Conservation (phyloP, 2,113 vertebrate species). For the Protobothrops flavoviridis region DNA sequence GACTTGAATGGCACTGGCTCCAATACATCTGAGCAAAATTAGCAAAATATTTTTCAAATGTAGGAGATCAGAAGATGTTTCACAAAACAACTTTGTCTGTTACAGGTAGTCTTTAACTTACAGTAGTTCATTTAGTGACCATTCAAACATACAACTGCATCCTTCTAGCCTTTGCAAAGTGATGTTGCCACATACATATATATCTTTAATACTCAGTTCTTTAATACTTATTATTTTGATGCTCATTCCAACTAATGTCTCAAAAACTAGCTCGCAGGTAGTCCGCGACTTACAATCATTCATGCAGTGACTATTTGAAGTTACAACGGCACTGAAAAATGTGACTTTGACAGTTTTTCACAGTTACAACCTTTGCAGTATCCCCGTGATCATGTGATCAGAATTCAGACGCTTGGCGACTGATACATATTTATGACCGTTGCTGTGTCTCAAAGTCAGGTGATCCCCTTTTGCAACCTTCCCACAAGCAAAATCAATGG, state of each 20-base stretch:
- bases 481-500: not conserved
- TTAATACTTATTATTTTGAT: not conserved
- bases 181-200: not conserved
- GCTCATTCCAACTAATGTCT: not conserved
- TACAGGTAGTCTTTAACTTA: not conserved
- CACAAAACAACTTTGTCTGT: not conserved
- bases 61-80: not conserved
- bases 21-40: not conserved
- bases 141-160: not conserved
- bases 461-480: not conserved
- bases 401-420: not conserved
- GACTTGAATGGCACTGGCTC: not conserved
- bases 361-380: not conserved
- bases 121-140: not conserved
- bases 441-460: not conserved
- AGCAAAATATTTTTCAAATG: not conserved
- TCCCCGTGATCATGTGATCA: not conserved
- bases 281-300: not conserved
- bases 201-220: not conserved
- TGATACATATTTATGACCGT: not conserved
- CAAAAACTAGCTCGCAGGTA: not conserved
- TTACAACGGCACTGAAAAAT: not conserved
- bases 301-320: not conserved
- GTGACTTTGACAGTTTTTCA: not conserved
- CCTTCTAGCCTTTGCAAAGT: not conserved